These are phyloP conservation scores for Penaeus japonicus DNA, from an alignment of 1,140 invertebrate genomes.

Conservation along the genomic window DNA sequence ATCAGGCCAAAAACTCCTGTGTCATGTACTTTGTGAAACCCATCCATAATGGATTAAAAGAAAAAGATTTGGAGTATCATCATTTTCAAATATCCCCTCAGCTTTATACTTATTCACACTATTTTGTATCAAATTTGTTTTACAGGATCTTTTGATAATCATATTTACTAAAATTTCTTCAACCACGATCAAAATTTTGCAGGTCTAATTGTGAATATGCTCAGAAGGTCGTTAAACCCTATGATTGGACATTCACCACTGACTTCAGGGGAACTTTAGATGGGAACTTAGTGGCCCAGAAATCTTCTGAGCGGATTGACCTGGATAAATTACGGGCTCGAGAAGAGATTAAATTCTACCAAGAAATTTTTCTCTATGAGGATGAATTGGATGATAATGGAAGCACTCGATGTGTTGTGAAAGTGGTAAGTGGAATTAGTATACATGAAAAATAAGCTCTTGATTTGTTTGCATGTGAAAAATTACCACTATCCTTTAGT, in stretches of 20 bases:
- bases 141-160: too few species aligned
- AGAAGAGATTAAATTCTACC: conserved; percentile 94
- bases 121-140: too few species aligned
- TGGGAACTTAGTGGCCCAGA: conserved; percentile 65
- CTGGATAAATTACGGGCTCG: conserved; percentile 87
- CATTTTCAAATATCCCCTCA: too few species aligned
- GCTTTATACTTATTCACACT: too few species aligned
- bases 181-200: neutral
- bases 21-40: too few species aligned
- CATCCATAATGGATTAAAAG: too few species aligned
- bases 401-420: conserved; percentile 85
- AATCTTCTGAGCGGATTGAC: conserved; percentile 83
- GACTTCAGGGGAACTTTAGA: conserved; percentile 86
- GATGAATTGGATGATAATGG: conserved; percentile 99
- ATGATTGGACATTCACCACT: conserved; percentile 98
- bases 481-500: neutral
- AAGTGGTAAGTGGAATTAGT: conserved; percentile 81
- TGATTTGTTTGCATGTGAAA: neutral
- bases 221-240: conserved; percentile 46
- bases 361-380: conserved; percentile 93
- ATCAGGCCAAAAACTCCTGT: too few species aligned
- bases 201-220: conserved; percentile 53
- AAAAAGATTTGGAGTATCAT: too few species aligned
- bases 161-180: neutral
- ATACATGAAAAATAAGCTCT: neutral